Conservation (phyloP, 2,113 vertebrate genomes). For the Cariama cristata region DNA sequence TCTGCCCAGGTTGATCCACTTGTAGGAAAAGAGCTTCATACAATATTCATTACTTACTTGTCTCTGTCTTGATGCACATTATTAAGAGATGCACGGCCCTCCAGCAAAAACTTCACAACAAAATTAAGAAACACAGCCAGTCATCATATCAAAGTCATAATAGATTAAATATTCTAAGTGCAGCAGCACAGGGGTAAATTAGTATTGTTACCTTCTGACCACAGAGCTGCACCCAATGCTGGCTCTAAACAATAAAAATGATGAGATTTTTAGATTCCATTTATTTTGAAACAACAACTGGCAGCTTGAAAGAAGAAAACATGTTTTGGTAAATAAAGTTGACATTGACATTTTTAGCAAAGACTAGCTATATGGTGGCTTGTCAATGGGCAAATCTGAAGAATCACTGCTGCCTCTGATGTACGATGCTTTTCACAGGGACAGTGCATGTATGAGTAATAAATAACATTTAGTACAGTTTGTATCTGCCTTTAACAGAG, state of each 20-base stretch:
- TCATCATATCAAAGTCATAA: constrained; percentile 60
- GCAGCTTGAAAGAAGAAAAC: constrained; percentile 60
- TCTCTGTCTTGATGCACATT: constrained; percentile 31
- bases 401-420: constrained; percentile 29
- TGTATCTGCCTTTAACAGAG: constrained; percentile 24
- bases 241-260: constrained; percentile 73
- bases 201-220: constrained; percentile 67
- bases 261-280: constrained; percentile 71
- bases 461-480: constrained; percentile 46
- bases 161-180: constrained; percentile 70
- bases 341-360: constrained; percentile 71
- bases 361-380: constrained; percentile 36
- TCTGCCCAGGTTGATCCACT: neutral
- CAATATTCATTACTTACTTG: constrained; percentile 21
- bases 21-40: neutral
- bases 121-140: constrained; percentile 54
- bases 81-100: constrained; percentile 41
- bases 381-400: constrained; percentile 48
- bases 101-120: constrained; percentile 34
- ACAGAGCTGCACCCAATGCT: neutral
- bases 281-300: constrained; percentile 69
- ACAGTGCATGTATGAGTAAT: neutral
- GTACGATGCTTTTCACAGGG: constrained; percentile 25
- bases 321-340: constrained; percentile 65
- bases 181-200: constrained; percentile 48